A percentile compares a stretch with the other conserved stretches of the same genome.
These are phyloP conservation scores for Boloria selene DNA, from an alignment of 2,888 invertebrate species.

Conservation along the genomic window DNA sequence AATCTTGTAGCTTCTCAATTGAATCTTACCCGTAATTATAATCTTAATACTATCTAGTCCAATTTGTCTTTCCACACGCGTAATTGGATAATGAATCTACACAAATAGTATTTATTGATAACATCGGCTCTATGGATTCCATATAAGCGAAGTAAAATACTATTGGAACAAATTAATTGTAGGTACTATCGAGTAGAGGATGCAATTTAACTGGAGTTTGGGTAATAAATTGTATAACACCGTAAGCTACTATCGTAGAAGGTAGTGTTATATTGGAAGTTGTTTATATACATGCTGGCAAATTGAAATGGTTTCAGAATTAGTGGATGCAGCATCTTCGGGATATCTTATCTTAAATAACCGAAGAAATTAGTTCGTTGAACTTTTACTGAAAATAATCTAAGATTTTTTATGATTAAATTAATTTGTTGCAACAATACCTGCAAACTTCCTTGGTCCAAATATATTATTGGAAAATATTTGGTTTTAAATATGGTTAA, in stretches of 20 bases:
- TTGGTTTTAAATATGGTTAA: slow-evolving; percentile 8
- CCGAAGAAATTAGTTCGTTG: neutral
- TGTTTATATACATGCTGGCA: slow-evolving; percentile 16
- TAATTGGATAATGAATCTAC: slow-evolving; percentile 29
- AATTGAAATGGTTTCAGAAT: slow-evolving; percentile 17
- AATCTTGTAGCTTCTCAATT: slow-evolving; percentile 35
- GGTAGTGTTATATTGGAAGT: slow-evolving; percentile 23
- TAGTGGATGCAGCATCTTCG: neutral
- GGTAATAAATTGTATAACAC: slow-evolving; percentile 39
- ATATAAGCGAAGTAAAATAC: slow-evolving; percentile 33
- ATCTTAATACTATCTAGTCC: slow-evolving; percentile 20
- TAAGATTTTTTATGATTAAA: no score
- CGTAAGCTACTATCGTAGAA: slow-evolving; percentile 36
- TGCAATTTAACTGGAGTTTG: slow-evolving; percentile 40
- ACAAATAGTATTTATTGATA: slow-evolving; percentile 31
- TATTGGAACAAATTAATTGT: slow-evolving; percentile 38
- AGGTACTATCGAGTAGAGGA: slow-evolving; percentile 37
- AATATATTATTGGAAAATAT: slow-evolving; percentile 2
- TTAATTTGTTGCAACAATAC: no score
- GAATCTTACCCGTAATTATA: slow-evolving; percentile 34
- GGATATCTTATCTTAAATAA: slow-evolving; percentile 1
- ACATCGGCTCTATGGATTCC: slow-evolving; percentile 33
- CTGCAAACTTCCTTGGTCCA: neutral
- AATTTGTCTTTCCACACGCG: slow-evolving; percentile 21
- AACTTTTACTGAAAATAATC: neutral